Percentiles rank a stretch among this genome's conserved stretches.
These are phyloP conservation scores for Macrophya alboannulata DNA, from an alignment of 2,888 invertebrate species.

Conservation along the genomic window DNA sequence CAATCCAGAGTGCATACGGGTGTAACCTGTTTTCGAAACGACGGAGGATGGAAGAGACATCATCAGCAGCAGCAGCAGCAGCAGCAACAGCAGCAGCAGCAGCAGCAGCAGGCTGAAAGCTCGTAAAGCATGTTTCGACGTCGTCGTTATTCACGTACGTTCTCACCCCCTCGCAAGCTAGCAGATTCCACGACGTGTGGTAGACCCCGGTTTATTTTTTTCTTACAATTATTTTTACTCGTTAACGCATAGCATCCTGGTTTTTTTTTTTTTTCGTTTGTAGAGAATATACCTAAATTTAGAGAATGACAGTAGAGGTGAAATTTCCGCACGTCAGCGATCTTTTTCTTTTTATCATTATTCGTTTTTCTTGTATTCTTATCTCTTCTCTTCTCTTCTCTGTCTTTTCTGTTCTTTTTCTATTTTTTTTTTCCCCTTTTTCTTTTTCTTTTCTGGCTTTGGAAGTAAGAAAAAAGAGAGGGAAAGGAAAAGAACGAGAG, in stretches of 20 bases:
- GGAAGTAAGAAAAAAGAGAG: background rate
- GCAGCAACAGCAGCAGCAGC: background rate
- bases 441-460: background rate
- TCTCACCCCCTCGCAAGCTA: background rate
- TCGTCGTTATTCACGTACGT: constrained; percentile 8
- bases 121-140: constrained; percentile 23
- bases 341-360: background rate
- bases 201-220: background rate
- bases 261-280: background rate
- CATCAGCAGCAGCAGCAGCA: background rate
- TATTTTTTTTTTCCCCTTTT: no score
- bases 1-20: constrained; percentile 24
- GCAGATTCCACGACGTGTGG: background rate
- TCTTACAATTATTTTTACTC: background rate
- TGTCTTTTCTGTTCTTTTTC: background rate
- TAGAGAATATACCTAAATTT: background rate
- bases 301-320: no score
- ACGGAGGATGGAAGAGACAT: background rate
- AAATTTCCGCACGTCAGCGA: background rate
- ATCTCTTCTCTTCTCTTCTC: background rate
- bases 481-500: background rate
- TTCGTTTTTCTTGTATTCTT: background rate
- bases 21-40: constrained; percentile 29
- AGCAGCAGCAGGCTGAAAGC: background rate
- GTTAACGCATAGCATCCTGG: background rate